phyloP scores from a whole-genome alignment of 1,140 invertebrate species.

The Paralvinella palmiformis region DNA sequence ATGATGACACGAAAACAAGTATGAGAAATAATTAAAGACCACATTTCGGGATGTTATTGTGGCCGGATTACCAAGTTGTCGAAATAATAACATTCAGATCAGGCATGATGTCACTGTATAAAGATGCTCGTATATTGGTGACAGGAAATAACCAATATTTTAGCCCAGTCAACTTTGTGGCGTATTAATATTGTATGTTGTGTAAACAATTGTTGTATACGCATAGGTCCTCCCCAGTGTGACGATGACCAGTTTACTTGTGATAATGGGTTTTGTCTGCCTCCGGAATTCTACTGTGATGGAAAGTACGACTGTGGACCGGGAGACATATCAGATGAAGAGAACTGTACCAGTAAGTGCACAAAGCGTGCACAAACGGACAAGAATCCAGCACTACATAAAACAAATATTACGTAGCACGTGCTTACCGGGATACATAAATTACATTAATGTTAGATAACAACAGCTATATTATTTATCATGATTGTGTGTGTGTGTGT shows the following conservation, averaged over 20 bases:
- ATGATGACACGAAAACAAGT: too few relatives aligned
- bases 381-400: not conserved
- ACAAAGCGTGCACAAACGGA: not conserved
- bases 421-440: not conserved
- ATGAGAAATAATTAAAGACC: too few relatives aligned
- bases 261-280: slow-evolving; percentile 24
- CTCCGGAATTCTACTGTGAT: slow-evolving; percentile 25
- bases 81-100: too few relatives aligned
- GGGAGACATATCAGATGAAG: slow-evolving; percentile 27
- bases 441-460: not conserved
- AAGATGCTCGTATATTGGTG: too few relatives aligned
- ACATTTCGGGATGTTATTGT: too few relatives aligned
- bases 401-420: not conserved
- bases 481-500: too few relatives aligned
- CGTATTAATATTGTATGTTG: too few relatives aligned
- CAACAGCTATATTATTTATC: not conserved
- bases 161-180: too few relatives aligned
- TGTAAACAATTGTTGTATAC: not conserved
- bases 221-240: slow-evolving; percentile 1
- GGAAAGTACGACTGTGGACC: slow-evolving; percentile 26
- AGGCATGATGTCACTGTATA: too few relatives aligned
- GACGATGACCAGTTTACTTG: slow-evolving; percentile 25
- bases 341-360: slow-evolving; percentile 24
- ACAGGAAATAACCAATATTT: too few relatives aligned
- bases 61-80: too few relatives aligned